phyloP scores from a whole-genome alignment of 2,113 vertebrate species.

The Lycocorax pyrrhopterus region DNA sequence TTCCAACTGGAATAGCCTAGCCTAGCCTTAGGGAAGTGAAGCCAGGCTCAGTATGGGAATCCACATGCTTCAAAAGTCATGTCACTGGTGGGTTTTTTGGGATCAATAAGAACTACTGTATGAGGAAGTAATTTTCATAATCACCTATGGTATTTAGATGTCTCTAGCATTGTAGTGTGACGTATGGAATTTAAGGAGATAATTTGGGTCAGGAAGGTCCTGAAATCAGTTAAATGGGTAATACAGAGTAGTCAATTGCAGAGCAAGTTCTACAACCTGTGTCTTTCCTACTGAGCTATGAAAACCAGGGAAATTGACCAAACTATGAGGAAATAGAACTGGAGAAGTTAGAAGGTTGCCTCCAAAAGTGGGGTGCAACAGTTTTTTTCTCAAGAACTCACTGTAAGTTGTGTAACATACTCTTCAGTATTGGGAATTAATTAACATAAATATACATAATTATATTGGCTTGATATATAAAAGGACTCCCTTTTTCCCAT shows the following conservation, averaged over 20 bases:
- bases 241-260: neutral
- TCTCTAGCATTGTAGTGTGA: neutral
- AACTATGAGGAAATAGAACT: neutral
- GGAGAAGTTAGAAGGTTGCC: neutral
- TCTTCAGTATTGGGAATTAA: neutral
- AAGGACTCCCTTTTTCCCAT: neutral
- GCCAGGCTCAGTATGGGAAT: neutral
- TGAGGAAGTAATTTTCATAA: neutral
- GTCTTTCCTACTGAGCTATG: neutral
- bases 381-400: neutral
- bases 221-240: neutral
- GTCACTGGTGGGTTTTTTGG: neutral
- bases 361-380: neutral
- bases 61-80: neutral
- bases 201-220: neutral
- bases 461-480: neutral
- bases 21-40: neutral
- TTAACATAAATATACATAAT: neutral
- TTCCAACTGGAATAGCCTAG: neutral
- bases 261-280: neutral
- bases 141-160: neutral
- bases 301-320: neutral
- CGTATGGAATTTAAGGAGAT: neutral
- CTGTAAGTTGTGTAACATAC: neutral
- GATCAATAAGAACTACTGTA: rapidly evolving